Percentiles rank a stretch among this genome's conserved stretches.
phyloP scores from a whole-genome alignment of 2,113 vertebrate species.

The Zosterops lateralis region DNA sequence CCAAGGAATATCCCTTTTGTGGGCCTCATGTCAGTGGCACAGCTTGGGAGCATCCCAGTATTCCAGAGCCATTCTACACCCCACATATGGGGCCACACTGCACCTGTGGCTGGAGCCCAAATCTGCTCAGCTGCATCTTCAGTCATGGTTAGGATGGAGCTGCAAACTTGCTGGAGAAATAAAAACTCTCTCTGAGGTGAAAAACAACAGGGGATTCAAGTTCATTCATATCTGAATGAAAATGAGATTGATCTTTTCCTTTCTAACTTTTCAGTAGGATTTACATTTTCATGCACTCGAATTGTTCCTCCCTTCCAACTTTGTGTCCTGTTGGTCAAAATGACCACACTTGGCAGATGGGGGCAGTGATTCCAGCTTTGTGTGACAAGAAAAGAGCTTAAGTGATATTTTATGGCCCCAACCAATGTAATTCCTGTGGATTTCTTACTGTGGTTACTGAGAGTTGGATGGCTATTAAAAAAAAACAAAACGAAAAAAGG shows the following conservation, averaged over 20 bases:
- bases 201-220: background rate
- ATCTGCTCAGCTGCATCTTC: background rate
- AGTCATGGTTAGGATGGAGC: background rate
- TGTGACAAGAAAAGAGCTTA: background rate
- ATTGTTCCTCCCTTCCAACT: background rate
- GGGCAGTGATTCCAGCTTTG: background rate
- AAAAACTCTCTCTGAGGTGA: background rate
- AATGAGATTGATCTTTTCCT: background rate
- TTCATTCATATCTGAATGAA: background rate
- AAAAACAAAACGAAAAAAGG: no score
- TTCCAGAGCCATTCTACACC: background rate
- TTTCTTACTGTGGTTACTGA: background rate
- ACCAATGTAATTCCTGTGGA: background rate
- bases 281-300: background rate
- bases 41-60: fast-evolving
- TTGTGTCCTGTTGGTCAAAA: background rate
- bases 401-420: background rate
- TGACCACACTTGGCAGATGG: background rate
- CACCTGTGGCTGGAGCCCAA: background rate
- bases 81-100: fast-evolving
- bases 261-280: background rate
- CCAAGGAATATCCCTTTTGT: background rate
- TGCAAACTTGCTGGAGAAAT: background rate
- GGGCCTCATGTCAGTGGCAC: background rate
- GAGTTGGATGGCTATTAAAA: background rate